Percentiles rank a stretch among this genome's conserved stretches.
Conservation (phyloP, 1,140 invertebrate species). For the Cyclargus thomasi region DNA sequence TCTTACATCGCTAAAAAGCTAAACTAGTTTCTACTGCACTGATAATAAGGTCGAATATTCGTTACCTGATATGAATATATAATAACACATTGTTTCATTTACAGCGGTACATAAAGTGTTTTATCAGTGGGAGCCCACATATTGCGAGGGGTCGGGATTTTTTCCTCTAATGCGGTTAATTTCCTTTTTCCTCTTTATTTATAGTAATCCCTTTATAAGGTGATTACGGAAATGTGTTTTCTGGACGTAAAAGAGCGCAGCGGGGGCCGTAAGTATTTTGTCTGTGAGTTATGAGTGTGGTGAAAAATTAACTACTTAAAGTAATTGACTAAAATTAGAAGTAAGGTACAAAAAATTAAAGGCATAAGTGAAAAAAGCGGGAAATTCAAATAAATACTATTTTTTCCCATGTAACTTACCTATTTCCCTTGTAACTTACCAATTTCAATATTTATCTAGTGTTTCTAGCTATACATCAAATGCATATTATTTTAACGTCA, state of each 20-base stretch:
- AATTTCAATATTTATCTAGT: no score
- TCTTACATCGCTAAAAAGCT: background rate
- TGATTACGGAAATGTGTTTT: conserved; percentile 73
- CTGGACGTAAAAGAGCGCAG: conserved; percentile 64
- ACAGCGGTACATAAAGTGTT: conserved; percentile 63
- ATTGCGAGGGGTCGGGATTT: conserved; percentile 65
- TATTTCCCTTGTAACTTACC: no score
- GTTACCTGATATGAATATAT: conserved; percentile 23
- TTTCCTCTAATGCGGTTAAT: conserved; percentile 72
- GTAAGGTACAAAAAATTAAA: no score
- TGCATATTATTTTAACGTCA: no score
- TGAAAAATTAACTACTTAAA: background rate
- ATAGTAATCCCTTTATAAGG: conserved; percentile 75
- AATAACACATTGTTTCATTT: conserved; percentile 66
- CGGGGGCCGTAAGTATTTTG: conserved; percentile 37
- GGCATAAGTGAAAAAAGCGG: no score
- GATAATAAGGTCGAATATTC: conserved; percentile 5
- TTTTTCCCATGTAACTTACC: no score
- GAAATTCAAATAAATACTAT: no score
- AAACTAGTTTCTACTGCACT: background rate
- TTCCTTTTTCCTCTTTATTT: conserved; percentile 72
- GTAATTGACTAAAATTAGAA: no score
- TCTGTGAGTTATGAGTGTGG: conserved; percentile 16
- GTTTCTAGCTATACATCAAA: no score
- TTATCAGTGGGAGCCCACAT: conserved; percentile 70